Conservation (phyloP, 2,888 invertebrate species). For the Limnephilus lunatus region DNA sequence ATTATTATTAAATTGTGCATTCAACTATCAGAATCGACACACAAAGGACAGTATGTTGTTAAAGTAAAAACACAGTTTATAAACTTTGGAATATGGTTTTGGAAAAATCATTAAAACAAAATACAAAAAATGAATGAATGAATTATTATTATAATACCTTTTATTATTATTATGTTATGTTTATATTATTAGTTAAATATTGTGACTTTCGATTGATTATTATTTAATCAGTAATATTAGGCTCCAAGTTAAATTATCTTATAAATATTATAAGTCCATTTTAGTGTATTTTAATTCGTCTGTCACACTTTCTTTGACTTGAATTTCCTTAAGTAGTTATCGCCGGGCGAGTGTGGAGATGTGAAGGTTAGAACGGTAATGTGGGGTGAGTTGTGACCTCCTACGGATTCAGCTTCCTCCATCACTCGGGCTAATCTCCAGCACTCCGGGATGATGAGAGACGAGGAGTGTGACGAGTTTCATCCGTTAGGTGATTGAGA, state of each 20-base stretch:
- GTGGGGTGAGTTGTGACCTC: neutral
- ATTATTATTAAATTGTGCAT: neutral
- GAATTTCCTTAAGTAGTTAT: neutral
- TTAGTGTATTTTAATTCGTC: neutral
- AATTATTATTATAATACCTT: neutral
- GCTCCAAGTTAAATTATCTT: neutral
- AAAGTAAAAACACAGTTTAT: neutral
- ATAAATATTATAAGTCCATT: neutral
- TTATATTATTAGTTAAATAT: neutral
- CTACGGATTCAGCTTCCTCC: constrained; percentile 39
- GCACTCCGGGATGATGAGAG: constrained; percentile 8
- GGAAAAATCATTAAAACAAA: neutral
- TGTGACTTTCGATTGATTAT: constrained; percentile 20
- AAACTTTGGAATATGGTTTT: constrained; percentile 30
- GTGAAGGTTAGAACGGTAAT: neutral
- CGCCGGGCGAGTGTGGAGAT: neutral
- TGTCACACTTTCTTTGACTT: neutral
- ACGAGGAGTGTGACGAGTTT: neutral
- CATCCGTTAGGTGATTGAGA: constrained; percentile 2
- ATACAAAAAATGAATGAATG: neutral
- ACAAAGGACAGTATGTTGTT: neutral
- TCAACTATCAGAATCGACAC: neutral
- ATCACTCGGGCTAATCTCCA: constrained; percentile 24
- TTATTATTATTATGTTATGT: neutral
- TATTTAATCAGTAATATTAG: neutral